Conservation (phyloP, 2,888 invertebrate species). For the Desoria tigrina region DNA sequence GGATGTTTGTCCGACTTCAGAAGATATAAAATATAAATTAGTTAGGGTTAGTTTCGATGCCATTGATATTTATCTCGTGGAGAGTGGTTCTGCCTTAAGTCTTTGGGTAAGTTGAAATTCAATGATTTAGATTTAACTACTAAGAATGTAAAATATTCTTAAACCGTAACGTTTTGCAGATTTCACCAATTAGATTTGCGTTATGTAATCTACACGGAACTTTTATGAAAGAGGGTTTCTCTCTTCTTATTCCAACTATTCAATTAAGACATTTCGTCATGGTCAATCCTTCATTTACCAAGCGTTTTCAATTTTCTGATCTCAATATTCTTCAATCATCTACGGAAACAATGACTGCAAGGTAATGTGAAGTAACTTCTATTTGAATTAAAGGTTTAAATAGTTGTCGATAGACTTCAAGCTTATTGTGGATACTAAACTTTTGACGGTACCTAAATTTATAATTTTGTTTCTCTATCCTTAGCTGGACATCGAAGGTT, state of each 20-base stretch:
- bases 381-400: no score
- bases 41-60: slow-evolving; percentile 84
- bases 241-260: slow-evolving; percentile 78
- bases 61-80: slow-evolving; percentile 86
- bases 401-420: neutral
- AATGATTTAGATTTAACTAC: slow-evolving; percentile 12
- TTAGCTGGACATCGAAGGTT: slow-evolving; percentile 50
- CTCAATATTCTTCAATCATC: slow-evolving; percentile 52
- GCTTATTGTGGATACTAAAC: neutral
- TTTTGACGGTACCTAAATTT: neutral
- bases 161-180: slow-evolving; percentile 57
- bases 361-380: slow-evolving; percentile 25
- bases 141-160: slow-evolving; percentile 26
- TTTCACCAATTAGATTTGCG: slow-evolving; percentile 82
- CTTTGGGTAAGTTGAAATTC: slow-evolving; percentile 66
- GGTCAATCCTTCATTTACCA: slow-evolving; percentile 53
- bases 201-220: slow-evolving; percentile 94
- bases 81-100: slow-evolving; percentile 82
- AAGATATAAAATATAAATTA: slow-evolving; percentile 91
- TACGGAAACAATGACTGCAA: slow-evolving; percentile 52
- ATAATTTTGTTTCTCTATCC: no score
- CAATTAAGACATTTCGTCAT: slow-evolving; percentile 67
- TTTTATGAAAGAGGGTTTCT: slow-evolving; percentile 84
- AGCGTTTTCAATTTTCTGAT: slow-evolving; percentile 53
- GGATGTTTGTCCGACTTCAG: slow-evolving; percentile 73